Base-by-base conservation (phyloP, 2,113 vertebrate species). In the Steatornis caripensis region DNA sequence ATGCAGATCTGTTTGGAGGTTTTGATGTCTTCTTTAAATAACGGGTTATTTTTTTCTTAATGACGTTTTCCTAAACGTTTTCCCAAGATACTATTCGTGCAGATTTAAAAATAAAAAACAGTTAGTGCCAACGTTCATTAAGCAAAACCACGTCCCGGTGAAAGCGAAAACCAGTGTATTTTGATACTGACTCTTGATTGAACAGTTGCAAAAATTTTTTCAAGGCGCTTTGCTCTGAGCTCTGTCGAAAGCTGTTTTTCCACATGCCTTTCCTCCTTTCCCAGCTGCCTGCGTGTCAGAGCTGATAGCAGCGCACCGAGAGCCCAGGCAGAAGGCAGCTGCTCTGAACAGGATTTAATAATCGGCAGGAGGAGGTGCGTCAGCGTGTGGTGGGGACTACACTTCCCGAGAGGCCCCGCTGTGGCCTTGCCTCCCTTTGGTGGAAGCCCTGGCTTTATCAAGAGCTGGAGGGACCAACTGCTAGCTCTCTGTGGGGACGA, bases 321-420 rank as follows among this genome's bases (percentile, higher is more conserved):
- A 74, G 58, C 41, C 21, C 9, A 5, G 87, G 48, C 64, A 61
- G 72, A 62, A 72, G 43, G 57, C 12, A 1, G 58, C 76, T 86
- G 57, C 51, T 86, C 54, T 36, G 12, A 74, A 15, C 6, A 48
- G 36, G 57, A 54, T 87, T 66, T 87, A 57, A 29, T 58, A 48
- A 57, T 10, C 3, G 27, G 45, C 71, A 78, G 81, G 71, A 93
- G 76, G 75, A 91, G 79, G 89, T 91, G 77, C 85, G n/a, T 79
- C 27, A 0, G 49, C 71, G 66, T 29, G 66, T 80, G 89, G 90
- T 83, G 94, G 61, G 55, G 66, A 96, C 97, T 96, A 51, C 89
- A 91, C 87, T 97, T 97, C 97, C 97, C 91, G 57, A 96, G 93
- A 97, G 92, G 95, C 97, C 70, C 61, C 29, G 4, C 82, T 71